phyloP scores from a whole-genome alignment of 2,113 vertebrate genomes.

The Channa argus region DNA sequence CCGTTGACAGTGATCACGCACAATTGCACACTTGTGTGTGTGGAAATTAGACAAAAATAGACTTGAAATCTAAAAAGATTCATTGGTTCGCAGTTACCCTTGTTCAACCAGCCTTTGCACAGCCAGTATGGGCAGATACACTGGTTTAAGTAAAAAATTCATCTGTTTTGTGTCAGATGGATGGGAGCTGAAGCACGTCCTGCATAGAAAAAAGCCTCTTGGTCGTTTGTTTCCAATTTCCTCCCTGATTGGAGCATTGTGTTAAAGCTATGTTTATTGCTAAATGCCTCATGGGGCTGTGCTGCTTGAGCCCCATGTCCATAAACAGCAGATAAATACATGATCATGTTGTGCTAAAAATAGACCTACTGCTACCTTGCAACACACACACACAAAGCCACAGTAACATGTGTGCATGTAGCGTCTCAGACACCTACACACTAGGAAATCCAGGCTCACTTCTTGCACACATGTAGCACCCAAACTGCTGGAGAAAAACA shows the following conservation, averaged over 20 bases:
- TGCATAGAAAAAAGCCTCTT: constrained; percentile 16
- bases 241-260: constrained; percentile 43
- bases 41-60: background rate
- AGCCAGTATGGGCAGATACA: background rate
- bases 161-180: background rate
- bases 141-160: background rate
- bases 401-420: background rate
- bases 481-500: constrained; percentile 14
- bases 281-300: constrained; percentile 26
- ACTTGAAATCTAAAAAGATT: background rate
- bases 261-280: constrained; percentile 41
- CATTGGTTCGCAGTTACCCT: no score
- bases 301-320: constrained; percentile 41
- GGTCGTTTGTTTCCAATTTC: constrained; percentile 21
- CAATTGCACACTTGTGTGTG: background rate
- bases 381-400: constrained; percentile 12
- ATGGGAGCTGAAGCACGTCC: background rate
- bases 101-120: background rate
- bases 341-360: constrained; percentile 64
- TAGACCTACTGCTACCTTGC: constrained; percentile 38
- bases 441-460: background rate
- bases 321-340: constrained; percentile 58
- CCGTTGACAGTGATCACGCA: background rate
- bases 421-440: background rate
- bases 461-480: background rate